A percentile compares a stretch with the other conserved stretches of the same genome.
phyloP scores from a whole-genome alignment of 2,797 vertebrate species.

The Gambusia yucatana region DNA sequence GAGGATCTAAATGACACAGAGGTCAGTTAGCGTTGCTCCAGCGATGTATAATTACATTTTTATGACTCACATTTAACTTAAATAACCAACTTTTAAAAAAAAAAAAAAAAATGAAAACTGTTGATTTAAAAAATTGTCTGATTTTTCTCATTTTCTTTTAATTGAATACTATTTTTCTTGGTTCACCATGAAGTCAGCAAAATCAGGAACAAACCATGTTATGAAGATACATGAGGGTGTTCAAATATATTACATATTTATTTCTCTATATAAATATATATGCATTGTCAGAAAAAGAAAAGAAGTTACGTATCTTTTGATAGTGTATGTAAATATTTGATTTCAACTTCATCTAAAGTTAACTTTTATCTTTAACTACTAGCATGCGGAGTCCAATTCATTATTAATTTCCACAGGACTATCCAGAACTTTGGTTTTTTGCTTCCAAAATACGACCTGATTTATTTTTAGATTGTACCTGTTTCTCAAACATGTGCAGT shows the following conservation, averaged over 20 bases:
- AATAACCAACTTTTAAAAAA: conserved; percentile 21
- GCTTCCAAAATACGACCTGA: conserved; percentile 24
- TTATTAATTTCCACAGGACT: conserved; percentile 6
- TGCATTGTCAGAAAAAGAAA: not conserved
- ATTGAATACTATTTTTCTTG: not conserved
- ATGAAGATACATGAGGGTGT: too few species aligned
- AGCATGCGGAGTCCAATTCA: not conserved
- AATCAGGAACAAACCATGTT: too few species aligned
- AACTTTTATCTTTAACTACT: not conserved
- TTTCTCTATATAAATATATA: too few species aligned
- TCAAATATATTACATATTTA: too few species aligned
- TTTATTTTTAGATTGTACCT: conserved; percentile 10
- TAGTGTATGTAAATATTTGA: not conserved
- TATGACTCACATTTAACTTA: conserved; percentile 16
- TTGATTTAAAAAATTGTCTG: not conserved
- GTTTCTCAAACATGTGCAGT: not conserved
- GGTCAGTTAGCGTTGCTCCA: conserved; percentile 14
- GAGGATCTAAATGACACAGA: conserved; percentile 21
- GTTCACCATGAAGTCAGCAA: too few species aligned
- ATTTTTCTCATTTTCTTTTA: not conserved
- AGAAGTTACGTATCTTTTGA: not conserved
- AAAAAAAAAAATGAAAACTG: too few species aligned
- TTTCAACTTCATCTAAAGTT: not conserved
- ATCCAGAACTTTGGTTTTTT: not conserved
- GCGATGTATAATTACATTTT: conserved; percentile 24